These are phyloP conservation scores for Drosophila mercatorum DNA, from an alignment of 2,888 invertebrate species.

Conservation along the genomic window DNA sequence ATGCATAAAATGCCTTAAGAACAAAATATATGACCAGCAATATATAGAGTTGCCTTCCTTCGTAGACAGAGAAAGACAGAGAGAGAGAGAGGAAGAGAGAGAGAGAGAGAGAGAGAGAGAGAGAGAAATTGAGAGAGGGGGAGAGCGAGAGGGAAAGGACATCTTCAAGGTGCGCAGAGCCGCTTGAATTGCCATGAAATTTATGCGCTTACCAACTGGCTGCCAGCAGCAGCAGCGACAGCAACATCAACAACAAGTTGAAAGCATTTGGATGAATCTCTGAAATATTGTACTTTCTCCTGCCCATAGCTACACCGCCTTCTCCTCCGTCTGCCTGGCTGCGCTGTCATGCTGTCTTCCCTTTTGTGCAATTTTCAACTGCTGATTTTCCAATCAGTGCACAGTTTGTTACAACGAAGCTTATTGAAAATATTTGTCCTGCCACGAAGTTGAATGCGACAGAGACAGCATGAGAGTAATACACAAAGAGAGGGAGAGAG, in stretches of 20 bases:
- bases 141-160: conserved; percentile 13
- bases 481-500: background rate
- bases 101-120: background rate
- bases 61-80: background rate
- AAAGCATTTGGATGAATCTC: conserved; percentile 57
- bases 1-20: conserved; percentile 73
- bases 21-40: conserved; percentile 68
- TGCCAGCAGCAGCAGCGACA: conserved; percentile 25
- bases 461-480: background rate
- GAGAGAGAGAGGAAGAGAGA: background rate
- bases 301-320: background rate
- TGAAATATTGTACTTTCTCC: conserved; percentile 66
- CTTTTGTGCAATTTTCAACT: conserved; percentile 64
- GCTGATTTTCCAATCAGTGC: conserved; percentile 76
- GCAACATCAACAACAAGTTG: conserved; percentile 54
- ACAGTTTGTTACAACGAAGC: conserved; percentile 70
- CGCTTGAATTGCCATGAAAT: conserved; percentile 66
- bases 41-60: conserved; percentile 33
- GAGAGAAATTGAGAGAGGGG: background rate
- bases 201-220: conserved; percentile 71
- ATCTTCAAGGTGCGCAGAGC: conserved; percentile 62
- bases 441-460: conserved; percentile 41
- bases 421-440: conserved; percentile 75
- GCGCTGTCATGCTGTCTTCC: conserved; percentile 11
- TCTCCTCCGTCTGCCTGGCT: background rate